phyloP scores from a whole-genome alignment of 2,888 invertebrate genomes.

The Drosophila melanosoma region DNA sequence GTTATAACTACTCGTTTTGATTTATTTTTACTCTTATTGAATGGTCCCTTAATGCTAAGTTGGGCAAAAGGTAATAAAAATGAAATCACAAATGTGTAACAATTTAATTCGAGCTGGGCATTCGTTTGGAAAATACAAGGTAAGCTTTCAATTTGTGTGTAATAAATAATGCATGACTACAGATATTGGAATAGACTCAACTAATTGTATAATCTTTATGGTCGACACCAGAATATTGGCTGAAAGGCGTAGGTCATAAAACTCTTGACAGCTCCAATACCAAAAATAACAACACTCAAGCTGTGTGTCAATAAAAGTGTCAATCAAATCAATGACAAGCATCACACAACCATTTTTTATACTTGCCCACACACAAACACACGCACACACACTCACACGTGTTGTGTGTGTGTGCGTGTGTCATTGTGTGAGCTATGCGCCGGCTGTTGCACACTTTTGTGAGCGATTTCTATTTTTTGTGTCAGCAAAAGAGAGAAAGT shows the following conservation, averaged over 20 bases:
- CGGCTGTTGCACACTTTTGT: slow-evolving; percentile 64
- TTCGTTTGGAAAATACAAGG: slow-evolving; percentile 10
- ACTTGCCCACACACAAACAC: slow-evolving; percentile 16
- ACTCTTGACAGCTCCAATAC: slow-evolving; percentile 51
- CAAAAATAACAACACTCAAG: slow-evolving; percentile 38
- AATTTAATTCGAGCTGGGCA: slow-evolving; percentile 1
- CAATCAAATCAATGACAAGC: slow-evolving; percentile 78
- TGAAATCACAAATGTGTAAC: slow-evolving; percentile 6
- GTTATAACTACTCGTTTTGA: background rate
- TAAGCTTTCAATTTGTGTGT: slow-evolving; percentile 40
- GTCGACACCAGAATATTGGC: slow-evolving; percentile 48
- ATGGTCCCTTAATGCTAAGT: background rate
- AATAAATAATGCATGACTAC: slow-evolving; percentile 44
- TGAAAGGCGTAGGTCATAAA: slow-evolving; percentile 72
- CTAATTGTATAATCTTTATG: slow-evolving; percentile 48
- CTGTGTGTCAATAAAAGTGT: slow-evolving; percentile 77
- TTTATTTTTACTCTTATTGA: background rate
- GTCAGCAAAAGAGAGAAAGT: slow-evolving; percentile 5
- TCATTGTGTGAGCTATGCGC: slow-evolving; percentile 41
- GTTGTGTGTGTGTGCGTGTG: slow-evolving; percentile 5
- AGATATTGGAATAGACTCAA: slow-evolving; percentile 33
- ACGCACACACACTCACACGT: slow-evolving; percentile 1
- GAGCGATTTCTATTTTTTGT: slow-evolving; percentile 31
- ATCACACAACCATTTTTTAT: slow-evolving; percentile 66
- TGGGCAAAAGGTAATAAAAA: background rate